phyloP scores from a whole-genome alignment of 2,113 vertebrate genomes.

The Donacobius atricapilla region DNA sequence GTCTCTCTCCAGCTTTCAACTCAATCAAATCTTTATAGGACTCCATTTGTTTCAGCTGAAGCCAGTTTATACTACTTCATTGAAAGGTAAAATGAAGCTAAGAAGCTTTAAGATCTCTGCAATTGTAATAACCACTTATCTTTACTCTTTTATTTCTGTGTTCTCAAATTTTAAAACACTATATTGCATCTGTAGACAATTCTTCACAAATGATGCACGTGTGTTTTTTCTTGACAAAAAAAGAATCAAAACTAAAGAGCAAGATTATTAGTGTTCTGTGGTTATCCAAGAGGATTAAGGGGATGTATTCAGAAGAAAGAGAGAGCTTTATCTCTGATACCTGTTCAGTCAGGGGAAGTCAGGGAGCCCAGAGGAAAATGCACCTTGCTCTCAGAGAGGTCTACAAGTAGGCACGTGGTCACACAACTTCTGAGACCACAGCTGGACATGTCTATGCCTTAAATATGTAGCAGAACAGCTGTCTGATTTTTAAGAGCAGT shows the following conservation, averaged over 20 bases:
- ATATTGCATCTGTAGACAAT: background rate
- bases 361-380: background rate
- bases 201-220: background rate
- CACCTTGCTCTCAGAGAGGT: background rate
- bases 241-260: background rate
- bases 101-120: background rate
- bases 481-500: background rate
- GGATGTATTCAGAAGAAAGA: background rate
- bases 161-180: background rate
- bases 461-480: background rate
- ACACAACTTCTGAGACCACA: background rate
- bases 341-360: background rate
- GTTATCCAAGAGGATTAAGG: background rate
- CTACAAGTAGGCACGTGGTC: fast-evolving
- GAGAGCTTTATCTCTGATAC: background rate
- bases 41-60: background rate
- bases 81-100: background rate
- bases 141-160: background rate
- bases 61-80: background rate
- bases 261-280: background rate
- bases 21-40: background rate
- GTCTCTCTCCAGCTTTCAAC: background rate
- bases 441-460: background rate
- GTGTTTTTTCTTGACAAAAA: background rate
- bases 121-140: background rate